These are phyloP conservation scores for Ia io DNA, from an alignment of 2,113 vertebrate species.

Conservation along the genomic window DNA sequence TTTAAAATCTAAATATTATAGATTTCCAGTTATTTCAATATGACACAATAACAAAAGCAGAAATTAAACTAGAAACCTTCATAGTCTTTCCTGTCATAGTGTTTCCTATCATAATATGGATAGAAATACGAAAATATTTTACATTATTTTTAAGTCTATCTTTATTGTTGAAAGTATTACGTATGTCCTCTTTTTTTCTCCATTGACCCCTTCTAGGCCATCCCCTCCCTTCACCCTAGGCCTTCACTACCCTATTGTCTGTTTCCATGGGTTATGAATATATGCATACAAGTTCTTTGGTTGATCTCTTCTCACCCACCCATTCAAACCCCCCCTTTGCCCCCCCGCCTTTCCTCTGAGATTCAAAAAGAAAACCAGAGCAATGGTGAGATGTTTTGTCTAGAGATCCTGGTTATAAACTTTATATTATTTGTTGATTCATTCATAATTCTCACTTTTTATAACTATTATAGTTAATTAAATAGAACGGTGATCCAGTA, in stretches of 20 bases:
- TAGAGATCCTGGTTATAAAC: not conserved
- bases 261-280: too few relatives aligned
- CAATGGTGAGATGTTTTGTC: not conserved
- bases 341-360: too few relatives aligned
- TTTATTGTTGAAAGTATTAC: too few relatives aligned
- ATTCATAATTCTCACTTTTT: not conserved
- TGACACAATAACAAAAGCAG: not conserved
- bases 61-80: slow-evolving; percentile 57
- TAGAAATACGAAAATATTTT: slow-evolving; percentile 37
- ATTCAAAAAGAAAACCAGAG: not conserved
- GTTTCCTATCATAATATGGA: not conserved
- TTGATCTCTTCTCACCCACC: too few relatives aligned
- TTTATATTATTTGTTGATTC: not conserved
- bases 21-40: slow-evolving; percentile 33
- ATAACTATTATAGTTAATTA: not conserved
- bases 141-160: not conserved
- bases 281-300: too few relatives aligned
- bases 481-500: not conserved
- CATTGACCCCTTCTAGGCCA: too few relatives aligned
- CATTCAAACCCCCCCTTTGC: too few relatives aligned
- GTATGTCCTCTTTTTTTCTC: too few relatives aligned
- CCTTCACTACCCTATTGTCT: too few relatives aligned
- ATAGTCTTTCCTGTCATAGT: not conserved
- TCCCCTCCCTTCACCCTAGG: too few relatives aligned
- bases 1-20: slow-evolving; percentile 33